These are phyloP conservation scores for Tetramorium parvispinum DNA, from an alignment of 1,140 invertebrate species.

Conservation along the genomic window DNA sequence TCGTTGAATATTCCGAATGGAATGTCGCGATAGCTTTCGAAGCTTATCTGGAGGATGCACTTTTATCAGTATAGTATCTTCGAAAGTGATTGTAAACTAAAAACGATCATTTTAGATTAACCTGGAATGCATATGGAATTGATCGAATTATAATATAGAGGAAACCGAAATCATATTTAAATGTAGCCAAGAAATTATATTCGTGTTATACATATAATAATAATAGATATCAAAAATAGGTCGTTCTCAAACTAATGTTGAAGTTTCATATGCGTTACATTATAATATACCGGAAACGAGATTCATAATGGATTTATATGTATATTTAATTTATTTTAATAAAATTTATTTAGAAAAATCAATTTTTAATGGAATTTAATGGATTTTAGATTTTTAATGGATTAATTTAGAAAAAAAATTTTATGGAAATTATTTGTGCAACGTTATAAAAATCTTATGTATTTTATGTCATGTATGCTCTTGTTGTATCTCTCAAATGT, in stretches of 20 bases:
- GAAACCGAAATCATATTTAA: neutral
- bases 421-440: neutral
- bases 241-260: neutral
- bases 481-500: neutral
- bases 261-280: constrained; percentile 1
- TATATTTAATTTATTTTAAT: constrained; percentile 9
- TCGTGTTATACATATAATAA: neutral
- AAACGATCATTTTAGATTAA: neutral
- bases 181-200: neutral
- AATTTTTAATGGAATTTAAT: neutral
- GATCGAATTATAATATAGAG: constrained; percentile 17
- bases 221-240: neutral
- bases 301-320: neutral
- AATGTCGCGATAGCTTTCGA: constrained; percentile 48
- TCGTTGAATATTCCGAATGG: constrained; percentile 68
- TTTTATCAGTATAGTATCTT: constrained; percentile 62
- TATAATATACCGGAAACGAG: neutral
- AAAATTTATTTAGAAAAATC: neutral
- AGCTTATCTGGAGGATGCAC: constrained; percentile 54
- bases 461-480: neutral
- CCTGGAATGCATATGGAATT: neutral
- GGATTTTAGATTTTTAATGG: neutral
- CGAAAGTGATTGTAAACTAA: constrained; percentile 48
- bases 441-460: neutral
- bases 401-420: neutral